phyloP scores from a whole-genome alignment of 2,888 invertebrate species.

The Megastigmus dorsalis region DNA sequence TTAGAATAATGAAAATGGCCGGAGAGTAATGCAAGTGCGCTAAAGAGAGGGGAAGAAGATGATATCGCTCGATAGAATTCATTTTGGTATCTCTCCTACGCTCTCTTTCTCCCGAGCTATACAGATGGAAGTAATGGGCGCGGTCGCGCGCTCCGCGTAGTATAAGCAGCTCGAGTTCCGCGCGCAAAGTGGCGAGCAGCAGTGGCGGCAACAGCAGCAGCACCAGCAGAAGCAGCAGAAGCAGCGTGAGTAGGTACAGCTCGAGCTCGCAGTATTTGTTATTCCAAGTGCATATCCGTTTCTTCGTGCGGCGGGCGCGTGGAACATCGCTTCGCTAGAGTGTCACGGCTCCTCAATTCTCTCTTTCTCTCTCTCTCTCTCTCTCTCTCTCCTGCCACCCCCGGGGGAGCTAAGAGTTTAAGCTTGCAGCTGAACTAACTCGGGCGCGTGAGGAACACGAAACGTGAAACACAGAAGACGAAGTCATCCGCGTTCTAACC shows the following conservation, averaged over 20 bases:
- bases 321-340: background rate
- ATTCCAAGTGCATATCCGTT: conserved; percentile 61
- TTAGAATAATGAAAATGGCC: too few relatives aligned
- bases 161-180: conserved; percentile 41
- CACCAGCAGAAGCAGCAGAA: too few relatives aligned
- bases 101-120: background rate
- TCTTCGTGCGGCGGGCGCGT: conserved; percentile 31
- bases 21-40: conserved; percentile 34
- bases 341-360: conserved; percentile 38
- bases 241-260: too few relatives aligned
- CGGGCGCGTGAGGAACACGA: conserved; percentile 12
- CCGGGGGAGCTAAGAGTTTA: conserved; percentile 33
- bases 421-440: conserved; percentile 36
- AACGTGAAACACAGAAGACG: conserved; percentile 27
- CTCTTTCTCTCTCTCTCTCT: background rate
- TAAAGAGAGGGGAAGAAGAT: background rate
- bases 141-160: background rate
- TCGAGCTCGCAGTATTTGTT: conserved; percentile 57
- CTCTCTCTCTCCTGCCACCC: background rate
- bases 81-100: conserved; percentile 16
- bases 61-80: conserved; percentile 28
- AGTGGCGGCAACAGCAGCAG: too few relatives aligned
- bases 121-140: conserved; percentile 9
- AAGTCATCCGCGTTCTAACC: conserved; percentile 42
- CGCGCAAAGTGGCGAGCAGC: conserved; percentile 42